Evolutionary conservation across 2,113 vertebrate species (phyloP).

Genomic region (Tyto alba): DNA sequence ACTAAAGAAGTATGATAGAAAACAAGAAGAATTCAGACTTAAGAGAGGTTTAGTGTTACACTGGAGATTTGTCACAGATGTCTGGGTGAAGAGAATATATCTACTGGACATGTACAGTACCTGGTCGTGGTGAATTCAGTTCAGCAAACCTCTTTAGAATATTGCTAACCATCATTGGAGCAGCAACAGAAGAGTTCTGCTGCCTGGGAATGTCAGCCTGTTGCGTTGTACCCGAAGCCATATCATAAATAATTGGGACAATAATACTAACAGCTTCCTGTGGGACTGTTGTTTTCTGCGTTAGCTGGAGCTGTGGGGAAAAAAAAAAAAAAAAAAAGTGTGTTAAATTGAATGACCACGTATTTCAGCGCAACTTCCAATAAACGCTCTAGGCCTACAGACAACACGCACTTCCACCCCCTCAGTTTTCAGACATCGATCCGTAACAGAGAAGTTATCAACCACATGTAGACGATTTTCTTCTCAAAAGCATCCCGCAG

Average conservation of each 20-base stretch:
- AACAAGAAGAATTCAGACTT: conserved; percentile 34
- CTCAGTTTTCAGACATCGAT: background rate
- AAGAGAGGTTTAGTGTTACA: conserved; percentile 54
- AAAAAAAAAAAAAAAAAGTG: background rate
- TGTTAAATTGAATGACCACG: background rate
- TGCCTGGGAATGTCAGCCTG: conserved; percentile 98
- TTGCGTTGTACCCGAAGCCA: conserved; percentile 96
- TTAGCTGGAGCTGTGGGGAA: conserved; percentile 88
- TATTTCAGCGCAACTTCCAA: background rate
- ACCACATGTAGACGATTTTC: background rate
- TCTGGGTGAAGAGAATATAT: conserved; percentile 60
- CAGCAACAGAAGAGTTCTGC: conserved; percentile 94
- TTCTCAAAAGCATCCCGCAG: background rate
- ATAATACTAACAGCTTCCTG: conserved; percentile 97
- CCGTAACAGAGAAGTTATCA: background rate
- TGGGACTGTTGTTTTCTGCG: conserved; percentile 88
- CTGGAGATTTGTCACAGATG: conserved; percentile 56
- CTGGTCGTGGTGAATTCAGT: conserved; percentile 91
- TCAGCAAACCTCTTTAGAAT: conserved; percentile 98
- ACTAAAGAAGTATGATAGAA: conserved; percentile 12
- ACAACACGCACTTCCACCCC: background rate
- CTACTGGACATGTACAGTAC: conserved; percentile 79
- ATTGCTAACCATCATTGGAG: conserved; percentile 96
- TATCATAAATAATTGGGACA: conserved; percentile 98
- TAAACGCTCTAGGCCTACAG: background rate